Percentiles rank a stretch among this genome's conserved stretches.
Evolutionary conservation across 1,140 invertebrate genomes (phyloP).

Genomic region (Polypedilum vanderplanki): DNA sequence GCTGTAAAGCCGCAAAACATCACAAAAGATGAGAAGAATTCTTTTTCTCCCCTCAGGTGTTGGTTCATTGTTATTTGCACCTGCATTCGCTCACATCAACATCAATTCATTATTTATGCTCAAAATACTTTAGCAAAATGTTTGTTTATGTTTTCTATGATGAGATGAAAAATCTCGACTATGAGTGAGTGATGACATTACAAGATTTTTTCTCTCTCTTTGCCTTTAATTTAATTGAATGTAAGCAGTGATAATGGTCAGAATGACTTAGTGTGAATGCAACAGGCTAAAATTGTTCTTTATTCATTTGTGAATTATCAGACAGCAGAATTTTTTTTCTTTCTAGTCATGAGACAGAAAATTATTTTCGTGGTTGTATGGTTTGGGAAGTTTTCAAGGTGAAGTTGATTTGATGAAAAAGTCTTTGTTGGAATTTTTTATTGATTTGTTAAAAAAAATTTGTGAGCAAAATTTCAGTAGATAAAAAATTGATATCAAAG

Average conservation of each 20-base stretch:
- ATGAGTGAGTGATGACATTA: background rate
- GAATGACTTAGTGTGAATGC: background rate
- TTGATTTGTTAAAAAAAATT: too few relatives aligned
- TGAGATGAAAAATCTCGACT: background rate
- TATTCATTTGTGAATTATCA: background rate
- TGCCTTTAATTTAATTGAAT: conserved; percentile 27
- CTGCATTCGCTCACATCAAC: background rate
- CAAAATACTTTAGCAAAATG: background rate
- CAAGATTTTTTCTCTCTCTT: background rate
- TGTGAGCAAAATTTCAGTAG: too few relatives aligned
- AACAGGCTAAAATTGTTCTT: background rate
- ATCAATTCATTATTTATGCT: background rate
- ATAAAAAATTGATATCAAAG: too few relatives aligned
- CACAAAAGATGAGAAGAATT: background rate
- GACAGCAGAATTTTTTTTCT: background rate
- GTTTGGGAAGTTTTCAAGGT: background rate
- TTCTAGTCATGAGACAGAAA: background rate
- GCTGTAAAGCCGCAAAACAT: background rate
- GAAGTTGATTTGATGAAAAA: background rate
- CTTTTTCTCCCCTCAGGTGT: background rate
- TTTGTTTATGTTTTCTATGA: background rate
- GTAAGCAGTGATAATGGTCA: conserved; percentile 19
- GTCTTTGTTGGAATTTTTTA: background rate
- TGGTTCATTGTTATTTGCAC: background rate
- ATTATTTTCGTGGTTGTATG: too few relatives aligned